Evolutionary conservation across 23 tunicate species (phyloP).

Genomic region (Halocynthia roretzi): DNA sequence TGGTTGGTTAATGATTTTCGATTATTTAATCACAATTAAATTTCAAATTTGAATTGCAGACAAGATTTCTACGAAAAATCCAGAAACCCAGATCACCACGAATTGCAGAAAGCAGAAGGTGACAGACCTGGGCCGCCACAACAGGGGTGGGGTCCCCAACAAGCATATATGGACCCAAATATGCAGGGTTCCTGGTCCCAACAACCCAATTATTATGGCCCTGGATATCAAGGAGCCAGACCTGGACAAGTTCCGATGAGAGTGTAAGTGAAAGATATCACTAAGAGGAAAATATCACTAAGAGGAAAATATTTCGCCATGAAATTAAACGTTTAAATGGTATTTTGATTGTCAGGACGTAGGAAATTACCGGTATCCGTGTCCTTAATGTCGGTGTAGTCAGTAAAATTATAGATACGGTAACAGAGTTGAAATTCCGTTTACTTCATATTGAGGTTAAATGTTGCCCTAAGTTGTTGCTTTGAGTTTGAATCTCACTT

Average conservation of each 20-base stretch:
- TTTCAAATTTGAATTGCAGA: not conserved
- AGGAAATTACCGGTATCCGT: too few relatives aligned
- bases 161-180: constrained; percentile 5
- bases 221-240: not conserved
- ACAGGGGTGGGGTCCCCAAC: not conserved
- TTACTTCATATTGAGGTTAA: too few relatives aligned
- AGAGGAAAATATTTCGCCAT: not conserved
- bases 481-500: too few relatives aligned
- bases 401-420: too few relatives aligned
- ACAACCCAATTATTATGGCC: not conserved
- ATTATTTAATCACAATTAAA: not conserved
- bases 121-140: not conserved
- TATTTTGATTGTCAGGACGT: not conserved
- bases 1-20: too few relatives aligned
- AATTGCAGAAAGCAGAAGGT: not conserved
- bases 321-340: not conserved
- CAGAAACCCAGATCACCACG: not conserved
- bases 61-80: not conserved
- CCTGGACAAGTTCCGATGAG: not conserved
- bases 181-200: not conserved
- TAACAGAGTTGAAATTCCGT: too few relatives aligned
- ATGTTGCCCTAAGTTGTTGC: too few relatives aligned
- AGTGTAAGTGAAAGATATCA: not conserved
- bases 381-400: too few relatives aligned
- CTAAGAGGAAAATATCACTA: not conserved